Evolutionary conservation across 2,113 vertebrate genomes (phyloP), one percentile per base, ranked within the genome.

Genomic region (Butorides virescens): DNA sequence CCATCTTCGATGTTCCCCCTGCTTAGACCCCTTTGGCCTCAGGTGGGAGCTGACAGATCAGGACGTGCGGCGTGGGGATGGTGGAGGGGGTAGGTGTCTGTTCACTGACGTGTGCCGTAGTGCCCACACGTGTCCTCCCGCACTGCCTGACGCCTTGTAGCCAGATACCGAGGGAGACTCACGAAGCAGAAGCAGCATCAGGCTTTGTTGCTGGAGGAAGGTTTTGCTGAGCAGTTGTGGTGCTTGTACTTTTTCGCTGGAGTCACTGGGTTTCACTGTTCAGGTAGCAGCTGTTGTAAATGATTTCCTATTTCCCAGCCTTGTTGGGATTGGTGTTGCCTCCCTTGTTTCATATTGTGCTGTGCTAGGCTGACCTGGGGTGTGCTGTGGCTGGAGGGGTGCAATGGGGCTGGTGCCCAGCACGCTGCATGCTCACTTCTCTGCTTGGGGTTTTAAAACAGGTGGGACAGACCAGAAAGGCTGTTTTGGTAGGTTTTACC

Each of bases 21-120:
- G 42, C 12, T n/a, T 27, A 42, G 46, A 76, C 10, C 6, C 10
- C 32, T 92, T 46, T 6, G 11, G 20, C 68, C 25, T 39, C 68
- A 92, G 47, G 53, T 4, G 4, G 47, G 30, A 93, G 59, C 53
- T 67, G 56, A 27, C 20, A 6, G 2, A 17, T 50, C 29, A 87
- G 62, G 50, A n/a, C 22, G 37, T 62, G 32, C 8, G 3, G 70
- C 39, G 36, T 7, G 29, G 15, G 59, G 27, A 8, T 53, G 59
- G 10, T 61, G 59, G 49, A 86, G 34, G 22, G 37, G 36, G 61
- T 7, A 73, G 30, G 13, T 47, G 32, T 67, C 36, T 53, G 13
- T 30, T 72, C 67, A 47, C 53, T 89, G 79, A 52, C 0, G 0
- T 30, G 22, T 62, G 42, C 30, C 0, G 0, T 67, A 27, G 19